Evolutionary conservation across 2,888 invertebrate species (phyloP).

Genomic region (Philereme transversata): DNA sequence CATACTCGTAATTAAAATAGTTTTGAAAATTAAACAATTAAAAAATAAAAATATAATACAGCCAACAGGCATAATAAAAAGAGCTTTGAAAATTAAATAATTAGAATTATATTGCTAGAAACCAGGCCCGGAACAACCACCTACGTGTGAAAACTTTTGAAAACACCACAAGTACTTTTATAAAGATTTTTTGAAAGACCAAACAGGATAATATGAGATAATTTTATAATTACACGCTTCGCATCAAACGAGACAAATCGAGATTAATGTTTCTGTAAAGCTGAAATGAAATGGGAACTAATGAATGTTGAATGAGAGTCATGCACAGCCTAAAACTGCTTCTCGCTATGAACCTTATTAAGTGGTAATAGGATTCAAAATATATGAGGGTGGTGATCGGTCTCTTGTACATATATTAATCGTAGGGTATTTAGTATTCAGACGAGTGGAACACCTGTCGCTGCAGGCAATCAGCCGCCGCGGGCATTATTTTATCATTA

Average conservation of each 20-base stretch:
- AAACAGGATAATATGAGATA: no score
- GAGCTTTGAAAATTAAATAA: no score
- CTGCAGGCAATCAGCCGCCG: conserved; percentile 60
- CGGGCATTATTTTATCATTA: conserved; percentile 68
- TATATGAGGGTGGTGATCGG: conserved; percentile 10
- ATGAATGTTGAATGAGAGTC: conserved; percentile 53
- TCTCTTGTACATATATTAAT: conserved; percentile 41
- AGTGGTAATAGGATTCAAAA: conserved; percentile 13
- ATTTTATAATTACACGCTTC: conserved; percentile 29
- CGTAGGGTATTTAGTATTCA: conserved; percentile 60
- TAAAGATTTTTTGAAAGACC: no score
- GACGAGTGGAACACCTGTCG: conserved; percentile 61
- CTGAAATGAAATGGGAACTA: conserved; percentile 54
- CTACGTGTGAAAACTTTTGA: no score
- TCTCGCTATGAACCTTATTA: conserved; percentile 22
- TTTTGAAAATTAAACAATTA: no score
- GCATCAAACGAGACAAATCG: conserved; percentile 36
- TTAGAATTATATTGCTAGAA: no score
- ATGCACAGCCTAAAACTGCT: conserved; percentile 22
- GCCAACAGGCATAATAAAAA: no score
- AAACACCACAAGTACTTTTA: no score
- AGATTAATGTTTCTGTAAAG: conserved; percentile 41
- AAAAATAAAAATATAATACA: no score
- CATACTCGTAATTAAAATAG: no score
- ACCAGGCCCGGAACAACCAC: no score